Base-by-base conservation (phyloP, 2,113 vertebrate species). In the Oreochromis spilurus region DNA sequence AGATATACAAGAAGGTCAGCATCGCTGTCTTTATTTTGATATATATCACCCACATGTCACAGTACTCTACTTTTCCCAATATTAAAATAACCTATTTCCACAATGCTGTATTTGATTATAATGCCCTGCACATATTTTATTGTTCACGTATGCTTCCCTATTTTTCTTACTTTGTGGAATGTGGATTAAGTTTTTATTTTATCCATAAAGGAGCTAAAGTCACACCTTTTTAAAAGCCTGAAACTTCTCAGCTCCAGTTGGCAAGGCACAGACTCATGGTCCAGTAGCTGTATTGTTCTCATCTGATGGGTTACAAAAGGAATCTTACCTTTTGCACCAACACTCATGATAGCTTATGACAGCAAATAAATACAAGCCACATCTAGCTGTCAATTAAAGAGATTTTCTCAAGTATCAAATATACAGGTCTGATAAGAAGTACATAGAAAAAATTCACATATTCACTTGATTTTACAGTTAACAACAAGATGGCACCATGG, bases 121-220 rank as follows among this genome's bases (percentile, higher is more conserved):
- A 0, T 0, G 26, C 4, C 4, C 3, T 58, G 26, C 13, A 58
- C 26, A 31, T 17, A 58, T 31, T 58, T 9, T 58, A 58, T 58
- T 58, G 1, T 58, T 58, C 0, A 31, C 55, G 31, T 58, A 58
- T 9, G 2, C 58, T 19, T 60, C 9, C 9, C 58, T 19, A 6
- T 60, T 60, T 60, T 60, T 34, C 5, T 11, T 34, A 60, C 29
- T 1, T 2, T 60, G 29, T 60, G 58, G 58, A 34, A 62, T 12
- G 9, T n/a, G 58, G 58, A 62, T 36, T 3, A 34, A 12, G 31
- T 62, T 62, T 36, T 62, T 62, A 34, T 62, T 62, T 62, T n/a
- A 62, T 62, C 31, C 58, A n/a, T 36, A 36, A 62, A 36, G 0
- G 0, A 62, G 29, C 31, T 62, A 62, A 62, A 7, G 16, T 62